A percentile compares a stretch with the other conserved stretches of the same genome.
Conservation (phyloP, 2,113 vertebrate species). For the Epinephelus cyanopodus region DNA sequence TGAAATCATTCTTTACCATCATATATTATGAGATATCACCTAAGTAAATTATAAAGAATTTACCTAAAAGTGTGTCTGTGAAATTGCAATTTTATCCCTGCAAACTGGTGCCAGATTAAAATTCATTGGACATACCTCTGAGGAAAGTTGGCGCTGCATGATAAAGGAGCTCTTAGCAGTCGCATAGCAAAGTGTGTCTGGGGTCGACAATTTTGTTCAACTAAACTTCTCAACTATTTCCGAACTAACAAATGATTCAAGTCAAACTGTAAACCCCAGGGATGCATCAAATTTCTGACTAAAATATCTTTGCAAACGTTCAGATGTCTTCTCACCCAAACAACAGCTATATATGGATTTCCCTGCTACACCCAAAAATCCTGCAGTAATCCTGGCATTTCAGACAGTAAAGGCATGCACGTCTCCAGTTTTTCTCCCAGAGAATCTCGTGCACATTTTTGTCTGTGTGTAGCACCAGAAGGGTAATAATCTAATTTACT, state of each 20-base stretch:
- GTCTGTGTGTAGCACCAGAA: constrained; percentile 2
- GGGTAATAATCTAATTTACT: constrained; percentile 22
- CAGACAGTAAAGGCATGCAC: background rate
- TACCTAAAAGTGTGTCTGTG: background rate
- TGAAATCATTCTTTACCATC: background rate
- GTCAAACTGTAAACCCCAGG: background rate
- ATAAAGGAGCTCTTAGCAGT: constrained; percentile 43
- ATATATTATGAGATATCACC: constrained; percentile 20
- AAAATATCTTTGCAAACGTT: constrained; percentile 11
- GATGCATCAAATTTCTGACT: constrained; percentile 1
- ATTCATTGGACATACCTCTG: constrained; percentile 28
- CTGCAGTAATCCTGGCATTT: constrained; percentile 12
- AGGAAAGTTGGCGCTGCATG: constrained; percentile 43
- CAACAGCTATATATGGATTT: constrained; percentile 23
- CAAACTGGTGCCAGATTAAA: constrained; percentile 34
- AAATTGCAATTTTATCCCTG: constrained; percentile 27
- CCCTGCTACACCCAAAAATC: background rate
- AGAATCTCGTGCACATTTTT: constrained; percentile 20
- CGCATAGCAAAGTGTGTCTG: constrained; percentile 43
- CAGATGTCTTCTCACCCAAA: constrained; percentile 4
- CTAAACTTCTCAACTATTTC: background rate
- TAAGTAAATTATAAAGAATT: constrained; percentile 4
- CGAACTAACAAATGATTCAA: background rate
- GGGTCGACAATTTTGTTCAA: background rate
- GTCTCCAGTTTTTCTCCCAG: constrained; percentile 19